Percentiles rank a stretch among this genome's conserved stretches.
phyloP scores from a whole-genome alignment of 2,113 vertebrate genomes.

The Hemibagrus wyckioides region DNA sequence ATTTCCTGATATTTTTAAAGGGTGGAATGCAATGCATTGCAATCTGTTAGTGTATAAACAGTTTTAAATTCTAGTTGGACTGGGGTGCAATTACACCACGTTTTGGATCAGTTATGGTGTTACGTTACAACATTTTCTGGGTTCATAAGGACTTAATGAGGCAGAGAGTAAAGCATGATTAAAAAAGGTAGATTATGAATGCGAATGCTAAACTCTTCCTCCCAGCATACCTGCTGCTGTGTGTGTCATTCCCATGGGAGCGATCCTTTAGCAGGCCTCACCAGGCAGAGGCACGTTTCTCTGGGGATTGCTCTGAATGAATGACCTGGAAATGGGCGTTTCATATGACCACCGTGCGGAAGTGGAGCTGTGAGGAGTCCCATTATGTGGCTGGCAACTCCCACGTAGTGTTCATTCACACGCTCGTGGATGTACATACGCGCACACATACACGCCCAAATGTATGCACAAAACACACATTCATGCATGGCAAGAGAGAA shows the following conservation, averaged over 20 bases:
- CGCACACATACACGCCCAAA: slow-evolving; percentile 18
- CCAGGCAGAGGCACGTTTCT: slow-evolving; percentile 65
- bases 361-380: slow-evolving; percentile 69
- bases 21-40: not conserved
- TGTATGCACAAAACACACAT: slow-evolving; percentile 22
- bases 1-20: not conserved
- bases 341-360: slow-evolving; percentile 68
- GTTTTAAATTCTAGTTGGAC: not conserved
- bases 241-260: slow-evolving; percentile 59
- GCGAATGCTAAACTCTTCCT: not conserved
- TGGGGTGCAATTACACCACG: not conserved
- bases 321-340: slow-evolving; percentile 73
- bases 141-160: not conserved
- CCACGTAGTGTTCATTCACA: slow-evolving; percentile 62
- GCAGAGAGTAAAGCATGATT: not conserved
- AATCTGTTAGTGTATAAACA: not conserved
- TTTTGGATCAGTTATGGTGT: not conserved
- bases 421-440: slow-evolving; percentile 67
- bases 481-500: slow-evolving; percentile 20
- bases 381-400: slow-evolving; percentile 56
- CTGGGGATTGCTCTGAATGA: slow-evolving; percentile 69
- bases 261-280: slow-evolving; percentile 68
- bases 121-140: not conserved
- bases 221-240: slow-evolving; percentile 15
- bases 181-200: not conserved